These are phyloP conservation scores for Pachyramphus minor DNA, from an alignment of 2,113 vertebrate genomes.

Conservation along the genomic window DNA sequence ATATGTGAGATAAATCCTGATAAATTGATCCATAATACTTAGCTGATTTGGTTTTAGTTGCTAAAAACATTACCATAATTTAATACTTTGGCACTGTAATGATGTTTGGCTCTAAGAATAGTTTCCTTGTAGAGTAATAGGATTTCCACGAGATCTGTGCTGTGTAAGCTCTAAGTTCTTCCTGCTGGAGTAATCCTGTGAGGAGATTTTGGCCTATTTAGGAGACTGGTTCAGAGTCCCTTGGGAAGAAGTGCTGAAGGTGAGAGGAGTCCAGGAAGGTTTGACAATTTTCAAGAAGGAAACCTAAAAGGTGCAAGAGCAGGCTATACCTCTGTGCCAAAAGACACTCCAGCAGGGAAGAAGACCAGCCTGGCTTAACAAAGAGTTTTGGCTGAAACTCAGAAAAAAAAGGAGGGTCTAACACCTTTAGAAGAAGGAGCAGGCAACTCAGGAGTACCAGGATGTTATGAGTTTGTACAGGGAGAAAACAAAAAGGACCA, in stretches of 20 bases:
- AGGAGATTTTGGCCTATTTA: neutral
- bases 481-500: neutral
- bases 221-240: neutral
- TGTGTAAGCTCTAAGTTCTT: neutral
- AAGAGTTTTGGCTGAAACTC: neutral
- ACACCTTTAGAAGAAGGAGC: neutral
- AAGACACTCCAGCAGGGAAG: fast-evolving
- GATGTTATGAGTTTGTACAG: neutral
- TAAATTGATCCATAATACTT: slow-evolving; percentile 9
- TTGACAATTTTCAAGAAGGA: neutral
- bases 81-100: neutral
- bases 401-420: neutral
- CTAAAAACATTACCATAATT: neutral
- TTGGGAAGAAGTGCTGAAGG: neutral
- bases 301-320: neutral
- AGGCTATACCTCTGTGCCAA: fast-evolving
- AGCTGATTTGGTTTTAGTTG: neutral
- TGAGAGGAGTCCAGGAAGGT: neutral
- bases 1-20: neutral
- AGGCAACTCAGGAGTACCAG: neutral
- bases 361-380: neutral
- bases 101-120: neutral
- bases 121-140: neutral
- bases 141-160: neutral
- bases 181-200: neutral